A percentile compares a stretch with the other conserved stretches of the same genome.
Evolutionary conservation across 1,140 invertebrate genomes (phyloP).

Genomic region (Cyrtorhinus lividipennis): DNA sequence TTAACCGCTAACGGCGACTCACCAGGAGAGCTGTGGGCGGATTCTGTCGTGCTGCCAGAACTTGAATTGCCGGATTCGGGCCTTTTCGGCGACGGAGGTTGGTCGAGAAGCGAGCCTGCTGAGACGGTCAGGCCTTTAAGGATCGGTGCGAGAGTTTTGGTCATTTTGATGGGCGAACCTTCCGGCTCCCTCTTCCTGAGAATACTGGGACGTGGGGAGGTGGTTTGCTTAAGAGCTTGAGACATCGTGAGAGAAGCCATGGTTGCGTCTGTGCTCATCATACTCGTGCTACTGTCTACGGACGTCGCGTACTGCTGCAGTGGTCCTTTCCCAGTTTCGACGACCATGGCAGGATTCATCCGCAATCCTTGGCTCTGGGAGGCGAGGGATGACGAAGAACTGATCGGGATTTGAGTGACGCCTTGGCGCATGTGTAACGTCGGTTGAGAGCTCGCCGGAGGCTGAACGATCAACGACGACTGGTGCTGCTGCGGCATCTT

Average conservation of each 20-base stretch:
- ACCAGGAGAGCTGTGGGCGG: conserved; percentile 58
- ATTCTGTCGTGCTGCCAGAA: conserved; percentile 53
- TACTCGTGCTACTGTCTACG: neutral
- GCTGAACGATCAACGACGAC: neutral
- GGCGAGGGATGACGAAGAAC: conserved; percentile 14
- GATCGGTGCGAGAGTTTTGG: conserved; percentile 42
- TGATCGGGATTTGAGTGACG: neutral
- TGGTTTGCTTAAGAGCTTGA: conserved; percentile 35
- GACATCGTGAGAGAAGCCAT: neutral
- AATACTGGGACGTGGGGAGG: conserved; percentile 52
- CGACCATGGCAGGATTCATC: conserved; percentile 23
- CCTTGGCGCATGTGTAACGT: neutral
- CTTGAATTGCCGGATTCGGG: conserved; percentile 29
- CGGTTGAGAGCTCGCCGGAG: neutral
- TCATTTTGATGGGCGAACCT: conserved; percentile 38
- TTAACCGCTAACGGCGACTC: conserved; percentile 28
- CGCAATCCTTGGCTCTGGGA: conserved; percentile 13
- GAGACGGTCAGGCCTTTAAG: conserved; percentile 33
- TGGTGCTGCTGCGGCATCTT: conserved; percentile 2
- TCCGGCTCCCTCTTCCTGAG: conserved; percentile 48
- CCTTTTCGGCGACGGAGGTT: conserved; percentile 29
- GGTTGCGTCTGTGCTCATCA: neutral
- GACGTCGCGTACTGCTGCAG: neutral
- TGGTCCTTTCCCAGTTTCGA: conserved; percentile 15
- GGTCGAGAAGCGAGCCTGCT: conserved; percentile 30